Evolutionary conservation across 2,888 invertebrate species (phyloP).

Genomic region (Trissolcus japonicus): DNA sequence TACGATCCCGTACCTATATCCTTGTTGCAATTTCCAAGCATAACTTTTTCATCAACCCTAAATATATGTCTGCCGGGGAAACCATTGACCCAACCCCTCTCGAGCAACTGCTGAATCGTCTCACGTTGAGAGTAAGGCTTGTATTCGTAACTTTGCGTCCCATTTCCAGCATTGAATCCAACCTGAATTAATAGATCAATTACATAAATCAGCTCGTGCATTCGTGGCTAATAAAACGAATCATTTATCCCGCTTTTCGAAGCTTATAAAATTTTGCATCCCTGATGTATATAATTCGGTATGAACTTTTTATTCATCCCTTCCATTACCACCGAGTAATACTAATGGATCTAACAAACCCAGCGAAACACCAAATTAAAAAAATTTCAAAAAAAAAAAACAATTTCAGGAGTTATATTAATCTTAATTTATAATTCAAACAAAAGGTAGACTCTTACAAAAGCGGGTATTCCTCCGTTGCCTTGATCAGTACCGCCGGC

Average conservation of each 20-base stretch:
- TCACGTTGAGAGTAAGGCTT: conserved; percentile 92
- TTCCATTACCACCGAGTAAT: no score
- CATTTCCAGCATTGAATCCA: conserved; percentile 98
- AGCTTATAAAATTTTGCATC: not conserved
- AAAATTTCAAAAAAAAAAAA: no score
- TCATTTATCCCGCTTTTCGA: conserved; percentile 4
- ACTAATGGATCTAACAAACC: no score
- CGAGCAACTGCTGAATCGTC: conserved; percentile 88
- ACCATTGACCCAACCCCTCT: conserved; percentile 91
- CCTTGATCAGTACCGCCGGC: conserved; percentile 92
- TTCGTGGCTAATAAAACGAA: conserved; percentile 10
- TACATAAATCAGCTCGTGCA: conserved; percentile 25
- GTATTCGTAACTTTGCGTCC: conserved; percentile 92
- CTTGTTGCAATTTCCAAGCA: conserved; percentile 94
- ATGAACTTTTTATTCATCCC: no score
- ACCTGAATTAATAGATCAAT: conserved; percentile 79
- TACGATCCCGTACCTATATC: conserved; percentile 82
- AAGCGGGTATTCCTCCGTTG: conserved; percentile 91
- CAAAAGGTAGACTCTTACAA: no score
- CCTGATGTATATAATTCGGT: not conserved
- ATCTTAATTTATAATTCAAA: no score
- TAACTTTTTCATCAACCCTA: conserved; percentile 94
- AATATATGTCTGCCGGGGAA: conserved; percentile 95
- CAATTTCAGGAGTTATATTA: no score
- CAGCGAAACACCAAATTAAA: no score